Evolutionary conservation across 2,888 invertebrate species (phyloP), one percentile per base, ranked within the genome.

Genomic region (Chrysotoxum bicinctum): DNA sequence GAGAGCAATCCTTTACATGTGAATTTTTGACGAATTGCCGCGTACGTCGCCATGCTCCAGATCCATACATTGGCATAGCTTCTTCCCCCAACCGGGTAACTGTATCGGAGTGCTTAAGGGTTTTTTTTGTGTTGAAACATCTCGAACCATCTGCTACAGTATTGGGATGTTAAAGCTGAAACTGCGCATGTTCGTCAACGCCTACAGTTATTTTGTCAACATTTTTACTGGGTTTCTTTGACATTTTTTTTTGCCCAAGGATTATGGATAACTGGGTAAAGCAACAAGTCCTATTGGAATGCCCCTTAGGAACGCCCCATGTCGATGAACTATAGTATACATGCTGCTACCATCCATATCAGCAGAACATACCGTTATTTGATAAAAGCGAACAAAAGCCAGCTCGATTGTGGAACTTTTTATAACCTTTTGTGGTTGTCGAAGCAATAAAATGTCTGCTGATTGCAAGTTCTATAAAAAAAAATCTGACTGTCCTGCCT

Each of bases 181-280:
- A 87, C 2, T 87, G 89, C 91, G 91, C 91, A 91, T 90, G 90
- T 88, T 89, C 89, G 88, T 90, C 79, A 90, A 90, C 91, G 91
- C 91, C 91, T 88, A 88, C 89, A 87, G 87, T 82, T 87, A 88
- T 88, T 88, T 85, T 32, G 64, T 80, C 87, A 83, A 87, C 77
- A 50, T 81, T 85, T 88, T 87, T 74, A 87, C 87, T 85, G 88
- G 87, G 88, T 88, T 88, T 89, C 23, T 43, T 43, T 70, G 52
- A 14, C n/a, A 0, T 43, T 23, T 66, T 80, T 56, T 54, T 56
- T 62, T 26, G 62, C 37, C 56, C 43, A 45, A 72, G 43, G 58
- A 86, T 70, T 80, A 60, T 66, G 73, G 66, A 80, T 76, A 73
- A 62, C 54, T 48, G 76, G 14, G 19, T 52, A 66, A 73, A 79